phyloP scores from a whole-genome alignment of 2,113 vertebrate genomes.

The Crotophaga sulcirostris region DNA sequence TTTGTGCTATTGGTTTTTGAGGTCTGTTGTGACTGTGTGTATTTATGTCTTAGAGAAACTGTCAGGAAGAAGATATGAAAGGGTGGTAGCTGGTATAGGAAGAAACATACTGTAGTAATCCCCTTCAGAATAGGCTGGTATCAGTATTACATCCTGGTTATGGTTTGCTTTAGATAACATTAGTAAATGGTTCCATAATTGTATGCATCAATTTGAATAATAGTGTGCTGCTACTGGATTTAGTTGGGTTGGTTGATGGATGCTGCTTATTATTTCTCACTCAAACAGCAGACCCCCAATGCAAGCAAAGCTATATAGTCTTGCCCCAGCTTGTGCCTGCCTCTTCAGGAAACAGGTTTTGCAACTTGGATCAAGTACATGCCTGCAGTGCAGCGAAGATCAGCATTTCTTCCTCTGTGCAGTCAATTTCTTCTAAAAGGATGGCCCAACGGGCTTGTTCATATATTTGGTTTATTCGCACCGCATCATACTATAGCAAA shows the following conservation, averaged over 20 bases:
- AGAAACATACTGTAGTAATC: background rate
- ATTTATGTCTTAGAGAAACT: background rate
- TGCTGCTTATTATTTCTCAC: background rate
- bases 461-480: constrained; percentile 95
- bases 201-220: background rate
- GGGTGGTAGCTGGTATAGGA: background rate
- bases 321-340: constrained; percentile 51
- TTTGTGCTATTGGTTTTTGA: background rate
- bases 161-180: background rate
- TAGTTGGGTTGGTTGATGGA: background rate
- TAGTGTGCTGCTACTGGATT: background rate
- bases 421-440: constrained; percentile 94
- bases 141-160: background rate
- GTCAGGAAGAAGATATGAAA: background rate
- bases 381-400: constrained; percentile 97
- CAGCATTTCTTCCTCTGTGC: constrained; percentile 97
- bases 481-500: constrained; percentile 86
- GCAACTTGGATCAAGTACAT: constrained; percentile 17
- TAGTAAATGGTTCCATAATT: background rate
- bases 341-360: constrained; percentile 9
- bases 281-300: background rate
- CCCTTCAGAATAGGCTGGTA: background rate
- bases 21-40: background rate
- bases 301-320: background rate
- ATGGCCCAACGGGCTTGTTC: constrained; percentile 96